Evolutionary conservation across 2,113 vertebrate species (phyloP).

Genomic region (Eudyptes chrysolophus): DNA sequence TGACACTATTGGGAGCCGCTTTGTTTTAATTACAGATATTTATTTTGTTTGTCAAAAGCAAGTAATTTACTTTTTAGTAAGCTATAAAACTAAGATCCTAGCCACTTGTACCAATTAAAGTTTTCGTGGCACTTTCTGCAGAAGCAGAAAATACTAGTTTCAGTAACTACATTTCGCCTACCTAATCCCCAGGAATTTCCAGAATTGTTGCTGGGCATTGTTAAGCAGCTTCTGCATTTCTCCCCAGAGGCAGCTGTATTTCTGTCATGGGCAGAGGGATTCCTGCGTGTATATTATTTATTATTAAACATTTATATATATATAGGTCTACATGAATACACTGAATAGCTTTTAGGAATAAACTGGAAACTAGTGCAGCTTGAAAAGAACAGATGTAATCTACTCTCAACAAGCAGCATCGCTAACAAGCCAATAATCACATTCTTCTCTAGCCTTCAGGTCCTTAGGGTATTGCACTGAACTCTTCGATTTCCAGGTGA

Average conservation of each 20-base stretch:
- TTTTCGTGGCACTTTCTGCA: conserved; percentile 51
- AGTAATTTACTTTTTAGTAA: conserved; percentile 43
- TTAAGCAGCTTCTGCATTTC: conserved; percentile 71
- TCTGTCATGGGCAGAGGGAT: conserved; percentile 69
- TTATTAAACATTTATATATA: conserved; percentile 42
- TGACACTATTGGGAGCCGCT: conserved; percentile 28
- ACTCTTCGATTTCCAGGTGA: conserved; percentile 17
- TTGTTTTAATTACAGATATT: not conserved
- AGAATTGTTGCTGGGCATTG: conserved; percentile 65
- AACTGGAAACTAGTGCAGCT: conserved; percentile 24
- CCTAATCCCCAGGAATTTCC: conserved; percentile 69
- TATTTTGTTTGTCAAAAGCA: conserved; percentile 34
- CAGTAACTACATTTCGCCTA: conserved; percentile 63
- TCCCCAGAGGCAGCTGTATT: conserved; percentile 68
- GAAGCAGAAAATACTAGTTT: conserved; percentile 64
- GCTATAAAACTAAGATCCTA: conserved; percentile 46
- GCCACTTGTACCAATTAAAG: conserved; percentile 29
- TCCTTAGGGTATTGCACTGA: conserved; percentile 20
- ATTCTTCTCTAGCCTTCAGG: conserved; percentile 48
- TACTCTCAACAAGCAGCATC: conserved; percentile 31
- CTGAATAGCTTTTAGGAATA: conserved; percentile 33
- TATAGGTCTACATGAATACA: conserved; percentile 32
- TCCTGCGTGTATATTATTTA: conserved; percentile 62
- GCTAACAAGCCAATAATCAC: conserved; percentile 33
- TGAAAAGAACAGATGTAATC: conserved; percentile 23